A percentile compares a stretch with the other conserved stretches of the same genome.
phyloP scores from a whole-genome alignment of 2,797 vertebrate genomes.

The Psittacula derbiana region DNA sequence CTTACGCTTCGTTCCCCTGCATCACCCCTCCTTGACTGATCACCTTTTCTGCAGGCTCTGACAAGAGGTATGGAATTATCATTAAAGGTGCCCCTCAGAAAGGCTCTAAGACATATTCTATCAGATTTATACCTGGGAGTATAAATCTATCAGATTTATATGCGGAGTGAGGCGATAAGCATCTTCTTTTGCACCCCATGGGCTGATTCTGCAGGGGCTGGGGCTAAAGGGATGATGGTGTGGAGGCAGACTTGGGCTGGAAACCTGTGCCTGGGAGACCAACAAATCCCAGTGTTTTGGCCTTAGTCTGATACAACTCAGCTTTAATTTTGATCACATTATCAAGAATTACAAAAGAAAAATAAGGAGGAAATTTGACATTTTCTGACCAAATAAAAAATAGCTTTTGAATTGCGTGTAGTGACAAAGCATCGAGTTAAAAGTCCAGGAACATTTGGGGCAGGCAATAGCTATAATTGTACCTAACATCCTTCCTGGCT shows the following conservation, averaged over 20 bases:
- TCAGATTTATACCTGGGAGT: not conserved
- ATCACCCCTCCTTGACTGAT: not conserved
- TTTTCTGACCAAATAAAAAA: not conserved
- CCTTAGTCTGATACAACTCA: not conserved
- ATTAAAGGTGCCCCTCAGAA: not conserved
- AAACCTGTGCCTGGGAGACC: not conserved
- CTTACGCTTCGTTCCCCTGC: not conserved
- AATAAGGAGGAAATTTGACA: not conserved
- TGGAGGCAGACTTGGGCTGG: not conserved
- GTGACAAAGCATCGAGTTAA: not conserved
- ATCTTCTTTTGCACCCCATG: not conserved
- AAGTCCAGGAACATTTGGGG: not conserved
- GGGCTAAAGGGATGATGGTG: not conserved
- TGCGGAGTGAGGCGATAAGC: not conserved
- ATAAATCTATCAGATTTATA: not conserved
- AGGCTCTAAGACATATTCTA: not conserved
- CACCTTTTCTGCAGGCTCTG: not conserved
- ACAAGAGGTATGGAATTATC: not conserved
- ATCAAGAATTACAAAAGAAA: not conserved
- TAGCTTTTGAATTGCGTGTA: not conserved
- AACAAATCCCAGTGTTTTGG: not conserved
- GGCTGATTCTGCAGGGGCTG: not conserved
- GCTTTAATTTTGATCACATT: not conserved
- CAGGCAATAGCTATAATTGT: not conserved
- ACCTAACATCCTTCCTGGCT: not conserved